These are phyloP conservation scores for Astatotilapia flaviijosephi DNA, from an alignment of 2,113 vertebrate genomes.

Conservation along the genomic window DNA sequence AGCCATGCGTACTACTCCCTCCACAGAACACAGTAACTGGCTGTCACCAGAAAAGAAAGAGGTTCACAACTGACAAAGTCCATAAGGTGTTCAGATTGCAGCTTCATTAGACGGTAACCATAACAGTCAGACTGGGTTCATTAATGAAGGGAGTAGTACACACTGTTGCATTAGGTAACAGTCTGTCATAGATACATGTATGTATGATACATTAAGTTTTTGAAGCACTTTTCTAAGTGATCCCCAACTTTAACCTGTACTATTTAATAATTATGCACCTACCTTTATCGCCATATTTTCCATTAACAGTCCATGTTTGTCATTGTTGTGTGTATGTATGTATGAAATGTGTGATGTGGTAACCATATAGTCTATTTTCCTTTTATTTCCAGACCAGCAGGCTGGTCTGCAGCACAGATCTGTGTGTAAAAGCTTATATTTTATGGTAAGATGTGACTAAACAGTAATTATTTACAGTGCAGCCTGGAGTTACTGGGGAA, in stretches of 20 bases:
- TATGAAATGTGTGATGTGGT: neutral
- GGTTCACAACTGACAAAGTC: neutral
- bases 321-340: neutral
- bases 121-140: neutral
- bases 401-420: slow-evolving; percentile 53
- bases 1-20: neutral
- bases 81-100: neutral
- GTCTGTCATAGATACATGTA: neutral
- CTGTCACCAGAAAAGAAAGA: neutral
- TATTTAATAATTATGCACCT: neutral
- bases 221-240: neutral
- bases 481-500: neutral
- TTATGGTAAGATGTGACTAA: neutral
- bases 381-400: slow-evolving; percentile 55
- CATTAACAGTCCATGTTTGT: neutral
- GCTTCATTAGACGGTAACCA: neutral
- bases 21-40: neutral
- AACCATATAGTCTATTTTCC: neutral
- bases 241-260: neutral
- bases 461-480: neutral
- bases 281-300: neutral
- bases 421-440: neutral
- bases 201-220: neutral
- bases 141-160: neutral
- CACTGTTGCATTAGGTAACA: neutral